Evolutionary conservation across 2,797 vertebrate species (phyloP), one percentile per base, ranked within the genome.

Genomic region (Smutsia temminckii): DNA sequence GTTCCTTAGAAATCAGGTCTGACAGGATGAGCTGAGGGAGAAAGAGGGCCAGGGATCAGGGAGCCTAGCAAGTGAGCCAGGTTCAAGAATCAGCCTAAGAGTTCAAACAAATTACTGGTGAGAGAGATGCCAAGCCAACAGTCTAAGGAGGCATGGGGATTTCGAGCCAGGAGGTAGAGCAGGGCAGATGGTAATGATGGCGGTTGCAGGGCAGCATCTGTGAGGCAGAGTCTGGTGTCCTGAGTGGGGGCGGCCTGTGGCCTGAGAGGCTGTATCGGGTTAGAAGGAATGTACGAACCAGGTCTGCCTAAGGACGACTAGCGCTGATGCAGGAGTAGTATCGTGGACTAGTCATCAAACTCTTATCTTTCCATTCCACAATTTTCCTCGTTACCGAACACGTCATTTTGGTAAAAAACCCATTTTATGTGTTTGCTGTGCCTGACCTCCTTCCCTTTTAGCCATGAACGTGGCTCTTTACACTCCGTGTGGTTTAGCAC

Each of bases 151-250:
- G 3, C 29, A 23, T 3, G 21, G 23, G 14, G 11, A 51, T 55
- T 59, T 80, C 71, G 66, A 11, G 51, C 2, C 17, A 51, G 21
- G 80, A 53, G 21, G 81, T 20, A 25, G 85, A 25, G 5, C 2
- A 42, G 27, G 68, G 17, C 49, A 42, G 14, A 23, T 29, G 57
- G 13, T 10, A 13, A 85, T 91, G 32, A 20, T 17, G 6, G 32
- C 64, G 0, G 6, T 91, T 46, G 21, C 3, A 37, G n/a, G 37
- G 61, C 2, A 40, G 25, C 3, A 1, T 6, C 2, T 9, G 14
- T 40, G 49, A 85, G 9, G 25, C 17, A 17, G 40, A 46, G 12
- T 11, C n/a, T 55, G 32, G 46, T 1, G 1, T 27, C 18, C 21
- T 8, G 10, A 59, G 23, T 29, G 34, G 57, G 32, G 25, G 46